A percentile compares a stretch with the other conserved stretches of the same genome.
Conservation (phyloP, 2,888 invertebrate species). For the Orthosia gothica region DNA sequence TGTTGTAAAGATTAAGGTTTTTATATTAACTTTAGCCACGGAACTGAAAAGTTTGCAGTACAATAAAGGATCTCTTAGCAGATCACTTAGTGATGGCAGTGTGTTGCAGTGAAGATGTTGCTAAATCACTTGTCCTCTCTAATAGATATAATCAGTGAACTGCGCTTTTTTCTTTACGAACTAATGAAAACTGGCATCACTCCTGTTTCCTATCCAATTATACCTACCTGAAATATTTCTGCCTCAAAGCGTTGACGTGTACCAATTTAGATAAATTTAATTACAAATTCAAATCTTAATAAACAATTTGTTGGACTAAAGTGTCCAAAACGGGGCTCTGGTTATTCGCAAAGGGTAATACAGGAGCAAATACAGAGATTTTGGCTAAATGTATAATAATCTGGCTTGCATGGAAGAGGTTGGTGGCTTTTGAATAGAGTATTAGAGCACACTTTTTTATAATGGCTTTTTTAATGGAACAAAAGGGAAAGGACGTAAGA, state of each 20-base stretch:
- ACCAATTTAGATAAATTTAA: not conserved
- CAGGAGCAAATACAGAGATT: slow-evolving; percentile 40
- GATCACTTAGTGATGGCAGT: too few species aligned
- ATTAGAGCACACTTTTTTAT: not conserved
- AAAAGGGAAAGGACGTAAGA: too few species aligned
- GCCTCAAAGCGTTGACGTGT: not conserved
- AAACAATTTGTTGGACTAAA: slow-evolving; percentile 47
- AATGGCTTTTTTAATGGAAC: too few species aligned
- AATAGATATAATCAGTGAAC: not conserved
- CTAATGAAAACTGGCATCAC: not conserved
- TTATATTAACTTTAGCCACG: too few species aligned
- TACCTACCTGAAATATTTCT: not conserved
- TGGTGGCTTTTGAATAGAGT: too few species aligned
- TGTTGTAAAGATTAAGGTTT: too few species aligned
- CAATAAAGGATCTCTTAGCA: too few species aligned
- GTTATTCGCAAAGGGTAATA: slow-evolving; percentile 43
- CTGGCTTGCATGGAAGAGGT: slow-evolving; percentile 15
- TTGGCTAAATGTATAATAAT: slow-evolving; percentile 46
- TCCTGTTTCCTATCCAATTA: not conserved
- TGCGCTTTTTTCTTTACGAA: too few species aligned
- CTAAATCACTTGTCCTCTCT: not conserved
- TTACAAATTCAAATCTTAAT: slow-evolving; percentile 41
- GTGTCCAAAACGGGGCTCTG: slow-evolving; percentile 2
- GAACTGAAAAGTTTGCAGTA: too few species aligned
- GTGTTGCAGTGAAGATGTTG: too few species aligned